Base-by-base conservation (phyloP, 2,888 invertebrate species). In the Hoplodrina ambigua region DNA sequence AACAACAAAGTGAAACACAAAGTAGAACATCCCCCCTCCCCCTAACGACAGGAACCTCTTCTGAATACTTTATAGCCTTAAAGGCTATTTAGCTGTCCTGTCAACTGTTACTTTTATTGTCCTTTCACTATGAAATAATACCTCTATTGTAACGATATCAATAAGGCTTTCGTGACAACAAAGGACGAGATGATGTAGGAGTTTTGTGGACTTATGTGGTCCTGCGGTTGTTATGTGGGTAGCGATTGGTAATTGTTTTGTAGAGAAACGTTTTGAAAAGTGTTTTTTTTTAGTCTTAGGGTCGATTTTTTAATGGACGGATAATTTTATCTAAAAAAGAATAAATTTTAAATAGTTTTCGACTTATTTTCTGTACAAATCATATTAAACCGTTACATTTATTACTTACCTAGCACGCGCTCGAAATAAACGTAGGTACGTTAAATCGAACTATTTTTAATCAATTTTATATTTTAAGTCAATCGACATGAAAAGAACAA, bases 21-120 rank as follows among this genome's bases (percentile, higher is more conserved):
- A 80, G 49, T 53, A 44, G 25, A 20, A 30, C 56, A 65, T 61
- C 58, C 68, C 65, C 64, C 68, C 68, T 66, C 68, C 54, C 71
- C 75, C 66, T 71, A 67, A 60, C 71, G 69, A 72, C 69, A 69
- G 72, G 66, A 74, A 70, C 81, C 84, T 59, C 66, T 62, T 19
- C 63, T 92, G 90, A 88, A 91, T 91, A 86, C 87, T 90, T 90
- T 88, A 90, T 89, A 81, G 72, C 74, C 83, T 82, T 86, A 83
- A 80, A 82, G 86, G 85, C 84, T 86, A 88, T 89, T 89, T 87
- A 85, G 69, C 71, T 67, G 78, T 49, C 77, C 75, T 70, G 71
- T 69, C 75, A 76, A 76, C 80, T 80, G 72, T 69, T 67, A 59
- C 67, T 73, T 80, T 82, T 79, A 83, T 84, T 85, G 84, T 85